phyloP scores from a whole-genome alignment of 2,797 vertebrate genomes.

The Coendou prehensilis region DNA sequence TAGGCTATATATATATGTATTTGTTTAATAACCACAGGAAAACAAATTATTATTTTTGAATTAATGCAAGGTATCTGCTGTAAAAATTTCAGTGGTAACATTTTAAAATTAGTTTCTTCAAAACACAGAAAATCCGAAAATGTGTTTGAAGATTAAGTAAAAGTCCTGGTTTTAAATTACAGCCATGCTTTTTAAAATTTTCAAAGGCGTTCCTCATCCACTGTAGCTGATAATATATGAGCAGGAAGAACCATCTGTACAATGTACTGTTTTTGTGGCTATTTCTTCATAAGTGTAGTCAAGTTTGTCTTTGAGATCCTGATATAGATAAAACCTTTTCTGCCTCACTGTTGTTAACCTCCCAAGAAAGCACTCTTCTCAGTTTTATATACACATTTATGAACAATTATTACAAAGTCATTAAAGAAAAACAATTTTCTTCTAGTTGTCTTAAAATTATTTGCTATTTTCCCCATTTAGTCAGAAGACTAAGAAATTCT shows the following conservation, averaged over 20 bases:
- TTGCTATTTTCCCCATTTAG: background rate
- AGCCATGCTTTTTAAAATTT: background rate
- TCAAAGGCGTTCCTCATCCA: background rate
- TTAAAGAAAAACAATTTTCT: constrained; percentile 36
- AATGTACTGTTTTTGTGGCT: background rate
- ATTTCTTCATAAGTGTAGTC: background rate
- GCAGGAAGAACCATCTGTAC: background rate
- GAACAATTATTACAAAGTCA: background rate
- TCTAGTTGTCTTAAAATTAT: background rate
- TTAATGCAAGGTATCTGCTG: background rate
- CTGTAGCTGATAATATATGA: too few species aligned
- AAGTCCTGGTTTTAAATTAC: background rate
- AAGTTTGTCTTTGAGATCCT: background rate
- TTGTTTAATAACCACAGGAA: background rate
- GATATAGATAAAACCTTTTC: background rate
- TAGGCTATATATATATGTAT: background rate
- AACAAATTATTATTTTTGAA: constrained; percentile 23
- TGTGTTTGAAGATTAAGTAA: background rate
- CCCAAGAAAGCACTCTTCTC: background rate
- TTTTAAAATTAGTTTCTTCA: background rate
- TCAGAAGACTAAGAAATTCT: background rate
- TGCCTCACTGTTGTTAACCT: too few species aligned
- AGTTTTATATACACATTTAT: background rate
- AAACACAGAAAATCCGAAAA: constrained; percentile 3
- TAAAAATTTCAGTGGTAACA: background rate